Conservation (phyloP, 2,797 vertebrate species). For the Erithacus rubecula region DNA sequence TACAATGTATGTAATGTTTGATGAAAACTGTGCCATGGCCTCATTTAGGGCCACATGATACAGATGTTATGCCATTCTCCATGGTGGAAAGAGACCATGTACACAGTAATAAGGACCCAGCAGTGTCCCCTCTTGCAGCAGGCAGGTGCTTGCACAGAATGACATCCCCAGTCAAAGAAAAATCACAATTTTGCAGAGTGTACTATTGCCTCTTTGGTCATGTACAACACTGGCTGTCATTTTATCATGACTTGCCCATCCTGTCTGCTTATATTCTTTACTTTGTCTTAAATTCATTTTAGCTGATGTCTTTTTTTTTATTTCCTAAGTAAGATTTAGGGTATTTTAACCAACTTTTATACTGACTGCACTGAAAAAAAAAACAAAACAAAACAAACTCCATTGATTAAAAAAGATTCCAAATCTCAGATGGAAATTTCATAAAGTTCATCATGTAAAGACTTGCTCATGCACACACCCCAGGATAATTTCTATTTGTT, state of each 20-base stretch:
- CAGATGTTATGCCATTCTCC: not conserved
- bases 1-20: not conserved
- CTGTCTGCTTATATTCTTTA: not conserved
- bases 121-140: not conserved
- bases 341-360: not conserved
- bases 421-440: not conserved
- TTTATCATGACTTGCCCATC: not conserved
- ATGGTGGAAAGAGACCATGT: not conserved
- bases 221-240: not conserved
- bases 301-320: not conserved
- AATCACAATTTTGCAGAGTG: not conserved
- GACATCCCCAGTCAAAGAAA: not conserved
- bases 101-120: not conserved
- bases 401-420: not conserved
- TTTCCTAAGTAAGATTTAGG: not conserved
- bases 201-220: not conserved
- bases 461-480: fast-evolving
- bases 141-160: not conserved
- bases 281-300: not conserved
- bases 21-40: conserved; percentile 14
- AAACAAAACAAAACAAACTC: too few relatives aligned
- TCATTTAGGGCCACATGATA: conserved; percentile 1
- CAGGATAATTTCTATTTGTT: not conserved
- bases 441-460: not conserved
- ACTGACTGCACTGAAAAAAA: not conserved